Conservation (phyloP, 2,888 invertebrate species). For the Seira sanloemensis region DNA sequence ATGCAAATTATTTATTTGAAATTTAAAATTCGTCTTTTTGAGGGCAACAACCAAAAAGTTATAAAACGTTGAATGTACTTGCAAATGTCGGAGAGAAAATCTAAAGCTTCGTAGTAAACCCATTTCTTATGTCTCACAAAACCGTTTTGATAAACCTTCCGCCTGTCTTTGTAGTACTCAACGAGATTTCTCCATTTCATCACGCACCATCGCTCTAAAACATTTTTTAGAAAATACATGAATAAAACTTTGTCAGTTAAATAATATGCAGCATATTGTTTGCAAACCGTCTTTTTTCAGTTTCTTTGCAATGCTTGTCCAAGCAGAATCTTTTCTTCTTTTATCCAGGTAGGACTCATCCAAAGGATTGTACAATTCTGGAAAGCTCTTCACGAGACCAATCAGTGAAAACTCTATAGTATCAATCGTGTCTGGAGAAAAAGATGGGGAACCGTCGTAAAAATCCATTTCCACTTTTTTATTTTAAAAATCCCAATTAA, state of each 20-base stretch:
- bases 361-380: slow-evolving; percentile 28
- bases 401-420: slow-evolving; percentile 40
- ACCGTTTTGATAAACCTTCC: slow-evolving; percentile 29
- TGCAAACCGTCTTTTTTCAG: too few relatives aligned
- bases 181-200: slow-evolving; percentile 35
- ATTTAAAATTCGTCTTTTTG: too few relatives aligned
- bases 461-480: too few relatives aligned
- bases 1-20: too few relatives aligned
- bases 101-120: slow-evolving; percentile 37
- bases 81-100: too few relatives aligned
- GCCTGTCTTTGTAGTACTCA: slow-evolving; percentile 37
- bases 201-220: too few relatives aligned
- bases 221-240: too few relatives aligned
- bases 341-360: slow-evolving; percentile 17
- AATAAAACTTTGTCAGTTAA: too few relatives aligned
- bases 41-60: too few relatives aligned
- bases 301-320: slow-evolving; percentile 39
- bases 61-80: too few relatives aligned
- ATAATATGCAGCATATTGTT: too few relatives aligned
- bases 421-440: slow-evolving; percentile 11
- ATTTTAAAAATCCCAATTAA: too few relatives aligned
- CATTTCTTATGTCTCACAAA: neutral
- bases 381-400: slow-evolving; percentile 25
- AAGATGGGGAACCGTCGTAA: neutral
- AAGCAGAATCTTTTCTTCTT: slow-evolving; percentile 20